phyloP scores from a whole-genome alignment of 2,113 vertebrate species.

The Centropus bengalensis region DNA sequence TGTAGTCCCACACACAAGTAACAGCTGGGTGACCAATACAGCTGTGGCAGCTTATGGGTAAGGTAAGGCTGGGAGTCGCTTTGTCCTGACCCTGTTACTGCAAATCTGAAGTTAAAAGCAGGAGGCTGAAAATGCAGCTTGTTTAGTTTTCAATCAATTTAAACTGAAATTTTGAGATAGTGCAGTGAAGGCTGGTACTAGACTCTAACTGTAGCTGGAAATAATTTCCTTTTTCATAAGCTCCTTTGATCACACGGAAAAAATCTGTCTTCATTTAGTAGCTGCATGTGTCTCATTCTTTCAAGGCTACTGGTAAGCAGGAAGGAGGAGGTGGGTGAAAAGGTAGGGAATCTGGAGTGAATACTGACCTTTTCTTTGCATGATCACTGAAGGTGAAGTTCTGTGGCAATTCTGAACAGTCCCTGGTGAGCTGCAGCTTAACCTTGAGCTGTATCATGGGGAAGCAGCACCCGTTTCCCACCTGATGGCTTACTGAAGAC shows the following conservation, averaged over 20 bases:
- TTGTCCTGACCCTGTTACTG: background rate
- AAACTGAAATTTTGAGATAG: background rate
- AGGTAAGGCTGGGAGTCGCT: background rate
- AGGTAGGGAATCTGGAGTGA: background rate
- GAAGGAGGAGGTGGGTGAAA: background rate
- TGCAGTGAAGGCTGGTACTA: background rate
- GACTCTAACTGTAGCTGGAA: background rate
- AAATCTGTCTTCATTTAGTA: background rate
- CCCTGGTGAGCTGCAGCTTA: background rate
- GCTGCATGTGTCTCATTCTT: background rate
- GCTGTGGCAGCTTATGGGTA: fast-evolving
- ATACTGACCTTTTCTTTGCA: background rate
- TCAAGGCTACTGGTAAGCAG: background rate
- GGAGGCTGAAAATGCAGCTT: background rate
- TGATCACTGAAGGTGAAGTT: background rate
- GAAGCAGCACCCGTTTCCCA: slow-evolving; percentile 10
- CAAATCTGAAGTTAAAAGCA: background rate
- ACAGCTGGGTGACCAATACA: background rate
- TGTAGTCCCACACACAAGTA: background rate
- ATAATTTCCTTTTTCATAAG: background rate
- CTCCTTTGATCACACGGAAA: background rate
- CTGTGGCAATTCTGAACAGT: background rate
- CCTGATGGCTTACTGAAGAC: slow-evolving; percentile 43
- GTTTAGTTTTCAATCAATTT: background rate
- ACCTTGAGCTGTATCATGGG: background rate